Base-by-base conservation (phyloP, 2,113 vertebrate genomes). In the Cichladusa arquata region DNA sequence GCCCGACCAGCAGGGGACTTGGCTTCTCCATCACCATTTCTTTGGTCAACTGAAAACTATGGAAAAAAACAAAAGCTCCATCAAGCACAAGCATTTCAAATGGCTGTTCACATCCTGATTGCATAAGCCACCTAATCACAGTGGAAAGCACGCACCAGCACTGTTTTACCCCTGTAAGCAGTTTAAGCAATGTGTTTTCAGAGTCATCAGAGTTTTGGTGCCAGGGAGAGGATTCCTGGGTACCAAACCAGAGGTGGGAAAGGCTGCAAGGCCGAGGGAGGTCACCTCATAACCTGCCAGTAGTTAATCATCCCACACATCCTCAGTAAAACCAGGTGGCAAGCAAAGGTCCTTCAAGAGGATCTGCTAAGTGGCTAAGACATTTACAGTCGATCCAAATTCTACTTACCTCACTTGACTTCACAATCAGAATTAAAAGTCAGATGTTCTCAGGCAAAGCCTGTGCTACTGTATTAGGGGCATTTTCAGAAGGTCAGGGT, bases 21-120 rank as follows among this genome's bases (percentile, higher is more conserved):
- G 99, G 99, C 99, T 99, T 99, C 99, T 99, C 99, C 99, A 99
- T 99, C 98, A 99, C 99, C 99, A 99, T 99, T 99, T 99, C 99
- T 99, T 99, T 99, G 99, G 99, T 99, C 98, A 98, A 97, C 98
- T 98, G 98, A 98, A 98, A 98, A 97, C 98, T 97, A 36, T 4
- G 57, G 57, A 15, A 54, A 64, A 60, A 81, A 57, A 5, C n/a
- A 88, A 90, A 83, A 89, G 20, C n/a, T 93, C 56, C 45, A 31
- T 90, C 34, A 95, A 44, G 47, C 47, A 81, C 0, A 0, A 72
- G 58, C 50, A 61, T 34, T 77, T 85, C 48, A 65, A 34, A 65
- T 5, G 7, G 16, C 76, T 80, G 54, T 33, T 93, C 67, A 47
- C 54, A 73, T 47, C 42, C 42, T 33, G 25, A 84, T 1, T 69